These are phyloP conservation scores for Aegotheles bennettii DNA, from an alignment of 2,113 vertebrate species.

Conservation along the genomic window DNA sequence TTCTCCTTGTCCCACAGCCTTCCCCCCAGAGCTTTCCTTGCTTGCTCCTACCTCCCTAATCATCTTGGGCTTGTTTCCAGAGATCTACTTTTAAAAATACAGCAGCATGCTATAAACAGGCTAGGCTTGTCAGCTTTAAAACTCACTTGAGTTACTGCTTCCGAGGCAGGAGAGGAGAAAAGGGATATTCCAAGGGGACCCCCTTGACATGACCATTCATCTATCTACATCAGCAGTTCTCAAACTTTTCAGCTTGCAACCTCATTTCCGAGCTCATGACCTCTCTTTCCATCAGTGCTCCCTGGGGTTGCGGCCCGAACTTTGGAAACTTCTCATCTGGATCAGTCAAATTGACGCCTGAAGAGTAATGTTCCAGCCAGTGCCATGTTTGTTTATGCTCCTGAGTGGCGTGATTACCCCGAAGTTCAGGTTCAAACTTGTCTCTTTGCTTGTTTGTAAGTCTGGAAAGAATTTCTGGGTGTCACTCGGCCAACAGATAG, in stretches of 20 bases:
- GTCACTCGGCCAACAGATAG: neutral
- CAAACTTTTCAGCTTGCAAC: neutral
- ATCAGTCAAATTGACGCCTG: neutral
- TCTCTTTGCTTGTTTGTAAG: constrained; percentile 17
- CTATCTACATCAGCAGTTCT: constrained; percentile 21
- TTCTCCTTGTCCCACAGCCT: neutral
- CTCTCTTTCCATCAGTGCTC: neutral
- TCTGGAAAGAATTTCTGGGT: constrained; percentile 36
- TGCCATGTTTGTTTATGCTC: constrained; percentile 34
- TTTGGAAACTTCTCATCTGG: neutral
- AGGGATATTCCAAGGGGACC: constrained; percentile 9
- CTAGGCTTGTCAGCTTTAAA: neutral
- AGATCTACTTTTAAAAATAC: neutral
- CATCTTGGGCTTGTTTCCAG: neutral
- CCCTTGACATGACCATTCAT: neutral
- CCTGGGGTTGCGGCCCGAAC: neutral
- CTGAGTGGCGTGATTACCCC: neutral
- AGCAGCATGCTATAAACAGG: neutral
- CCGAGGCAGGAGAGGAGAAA: neutral
- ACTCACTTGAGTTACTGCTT: neutral
- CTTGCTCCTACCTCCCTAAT: neutral
- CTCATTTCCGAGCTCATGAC: neutral
- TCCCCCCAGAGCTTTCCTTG: neutral
- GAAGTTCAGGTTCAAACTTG: constrained; percentile 43
- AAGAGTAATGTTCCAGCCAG: neutral